These are phyloP conservation scores for Lethrus apterus DNA, from an alignment of 1,140 invertebrate species.

Conservation along the genomic window DNA sequence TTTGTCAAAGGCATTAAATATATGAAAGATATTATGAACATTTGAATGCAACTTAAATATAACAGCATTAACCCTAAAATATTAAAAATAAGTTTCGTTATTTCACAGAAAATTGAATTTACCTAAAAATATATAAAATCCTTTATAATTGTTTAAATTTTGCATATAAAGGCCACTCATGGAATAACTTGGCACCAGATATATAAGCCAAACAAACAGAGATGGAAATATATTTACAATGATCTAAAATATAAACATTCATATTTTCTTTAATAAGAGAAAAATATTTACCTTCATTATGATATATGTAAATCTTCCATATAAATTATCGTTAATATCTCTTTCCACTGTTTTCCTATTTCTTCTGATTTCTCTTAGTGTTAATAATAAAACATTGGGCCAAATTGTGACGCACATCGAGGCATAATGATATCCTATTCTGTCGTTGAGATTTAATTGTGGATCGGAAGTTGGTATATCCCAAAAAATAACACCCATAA, in stretches of 20 bases:
- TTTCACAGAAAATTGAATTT: conserved; percentile 26
- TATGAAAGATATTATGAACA: conserved; percentile 60
- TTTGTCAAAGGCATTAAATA: conserved; percentile 55
- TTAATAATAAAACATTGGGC: conserved; percentile 64
- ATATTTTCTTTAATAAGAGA: not conserved
- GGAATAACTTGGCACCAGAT: conserved; percentile 78
- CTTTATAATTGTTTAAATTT: conserved; percentile 52
- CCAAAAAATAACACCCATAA: conserved; percentile 85
- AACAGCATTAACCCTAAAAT: conserved; percentile 66
- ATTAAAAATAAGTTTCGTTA: not conserved
- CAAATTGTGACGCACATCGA: conserved; percentile 68
- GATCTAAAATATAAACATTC: conserved; percentile 43
- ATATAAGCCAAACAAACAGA: conserved; percentile 66
- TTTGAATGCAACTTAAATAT: conserved; percentile 65
- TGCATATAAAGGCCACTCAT: conserved; percentile 77
- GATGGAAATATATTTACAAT: conserved; percentile 55
- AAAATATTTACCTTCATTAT: conserved; percentile 59
- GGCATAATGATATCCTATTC: conserved; percentile 78
- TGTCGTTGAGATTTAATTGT: conserved; percentile 63
- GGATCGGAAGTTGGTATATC: conserved; percentile 69
- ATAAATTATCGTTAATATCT: conserved; percentile 72
- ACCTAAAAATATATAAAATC: conserved; percentile 70
- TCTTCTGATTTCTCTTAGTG: conserved; percentile 58
- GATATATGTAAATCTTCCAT: conserved; percentile 70
- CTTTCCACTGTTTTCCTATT: conserved; percentile 64